Conservation (phyloP, 2,888 invertebrate species). For the Thelaira solivaga region DNA sequence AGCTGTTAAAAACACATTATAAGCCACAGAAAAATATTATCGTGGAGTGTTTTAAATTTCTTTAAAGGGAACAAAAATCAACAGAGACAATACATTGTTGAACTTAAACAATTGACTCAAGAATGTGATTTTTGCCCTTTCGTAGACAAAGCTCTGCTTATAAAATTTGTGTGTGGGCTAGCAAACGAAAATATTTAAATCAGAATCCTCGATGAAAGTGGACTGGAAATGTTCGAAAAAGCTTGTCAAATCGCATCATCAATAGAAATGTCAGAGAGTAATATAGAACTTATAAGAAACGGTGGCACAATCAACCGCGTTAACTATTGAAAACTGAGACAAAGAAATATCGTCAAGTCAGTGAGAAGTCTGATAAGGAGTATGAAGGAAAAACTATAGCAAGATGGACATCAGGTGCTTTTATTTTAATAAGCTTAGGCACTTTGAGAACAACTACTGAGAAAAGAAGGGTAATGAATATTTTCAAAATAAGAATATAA, state of each 20-base stretch:
- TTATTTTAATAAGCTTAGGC: conserved; percentile 2
- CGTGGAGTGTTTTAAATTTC: conserved; percentile 27
- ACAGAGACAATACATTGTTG: conserved; percentile 36
- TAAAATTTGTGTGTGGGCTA: conserved; percentile 15
- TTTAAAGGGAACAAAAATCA: conserved; percentile 27
- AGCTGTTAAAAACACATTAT: neutral
- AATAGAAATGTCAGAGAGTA: too few relatives aligned
- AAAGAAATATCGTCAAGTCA: neutral
- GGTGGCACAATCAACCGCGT: neutral
- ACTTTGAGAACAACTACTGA: conserved; percentile 14
- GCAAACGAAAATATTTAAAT: conserved; percentile 7
- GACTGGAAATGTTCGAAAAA: conserved; percentile 2
- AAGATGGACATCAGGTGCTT: neutral
- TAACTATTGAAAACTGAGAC: neutral
- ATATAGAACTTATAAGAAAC: neutral
- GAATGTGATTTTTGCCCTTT: conserved; percentile 6
- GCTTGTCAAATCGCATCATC: neutral
- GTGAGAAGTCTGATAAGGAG: neutral
- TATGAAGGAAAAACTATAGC: neutral
- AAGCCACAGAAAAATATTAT: conserved; percentile 11
- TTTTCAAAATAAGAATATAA: neutral
- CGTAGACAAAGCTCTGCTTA: neutral
- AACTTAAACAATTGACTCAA: conserved; percentile 31
- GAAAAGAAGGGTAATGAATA: neutral
- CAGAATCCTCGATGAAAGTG: neutral